These are phyloP conservation scores for Pitta sordida DNA, from an alignment of 2,113 vertebrate genomes.

Conservation along the genomic window DNA sequence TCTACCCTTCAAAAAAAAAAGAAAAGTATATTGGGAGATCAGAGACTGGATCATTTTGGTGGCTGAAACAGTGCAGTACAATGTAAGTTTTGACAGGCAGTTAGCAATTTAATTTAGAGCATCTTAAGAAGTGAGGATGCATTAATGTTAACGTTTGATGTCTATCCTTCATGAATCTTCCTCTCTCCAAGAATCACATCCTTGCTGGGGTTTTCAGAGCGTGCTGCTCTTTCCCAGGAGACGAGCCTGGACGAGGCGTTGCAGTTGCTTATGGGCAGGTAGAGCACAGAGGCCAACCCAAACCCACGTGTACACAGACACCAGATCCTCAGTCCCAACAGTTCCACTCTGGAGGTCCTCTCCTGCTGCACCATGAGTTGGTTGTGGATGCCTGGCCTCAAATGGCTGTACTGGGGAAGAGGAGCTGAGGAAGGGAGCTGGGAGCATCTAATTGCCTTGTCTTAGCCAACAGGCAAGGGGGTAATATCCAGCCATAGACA, in stretches of 20 bases:
- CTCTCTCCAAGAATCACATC: not conserved
- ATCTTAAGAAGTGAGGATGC: not conserved
- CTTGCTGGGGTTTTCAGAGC: not conserved
- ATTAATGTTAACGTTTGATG: fast-evolving
- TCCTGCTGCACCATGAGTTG: fast-evolving
- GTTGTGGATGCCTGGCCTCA: not conserved
- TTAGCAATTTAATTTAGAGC: not conserved
- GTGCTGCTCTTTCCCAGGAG: not conserved
- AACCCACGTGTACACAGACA: fast-evolving
- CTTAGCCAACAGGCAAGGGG: fast-evolving
- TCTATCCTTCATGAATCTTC: not conserved
- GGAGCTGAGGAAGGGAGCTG: not conserved
- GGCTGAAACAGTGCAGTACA: not conserved
- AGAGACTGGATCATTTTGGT: not conserved
- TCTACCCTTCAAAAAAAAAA: not conserved
- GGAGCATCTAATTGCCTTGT: not conserved
- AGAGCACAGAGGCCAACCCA: not conserved
- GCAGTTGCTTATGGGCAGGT: fast-evolving
- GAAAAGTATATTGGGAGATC: not conserved
- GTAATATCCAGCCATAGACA: not conserved
- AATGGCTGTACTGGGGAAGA: not conserved
- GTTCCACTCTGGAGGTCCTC: not conserved
- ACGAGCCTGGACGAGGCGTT: not conserved
- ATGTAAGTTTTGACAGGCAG: not conserved
- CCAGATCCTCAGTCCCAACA: not conserved